Percentiles rank a stretch among this genome's conserved stretches.
Conservation (phyloP, 2,888 invertebrate species). For the Calliphora vomitoria region DNA sequence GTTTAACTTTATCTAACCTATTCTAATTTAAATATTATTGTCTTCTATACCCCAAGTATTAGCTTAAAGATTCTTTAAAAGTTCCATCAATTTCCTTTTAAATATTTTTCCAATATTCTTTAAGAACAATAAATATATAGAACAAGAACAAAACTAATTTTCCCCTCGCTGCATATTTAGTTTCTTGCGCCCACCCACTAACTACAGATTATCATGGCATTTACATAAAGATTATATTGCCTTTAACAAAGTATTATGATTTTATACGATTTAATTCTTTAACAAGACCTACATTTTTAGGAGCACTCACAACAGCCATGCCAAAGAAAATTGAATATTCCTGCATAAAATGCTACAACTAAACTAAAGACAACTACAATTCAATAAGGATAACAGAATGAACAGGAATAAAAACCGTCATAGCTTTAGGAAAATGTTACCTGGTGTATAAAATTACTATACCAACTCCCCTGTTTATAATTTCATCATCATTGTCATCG, state of each 20-base stretch:
- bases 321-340: constrained; percentile 43
- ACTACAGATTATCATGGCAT: constrained; percentile 58
- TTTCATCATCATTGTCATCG: constrained; percentile 83
- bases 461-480: constrained; percentile 83
- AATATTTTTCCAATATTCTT: constrained; percentile 27
- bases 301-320: constrained; percentile 6
- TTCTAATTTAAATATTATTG: no score
- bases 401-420: constrained; percentile 18
- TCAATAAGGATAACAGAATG: constrained; percentile 55
- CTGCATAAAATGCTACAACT: constrained; percentile 3
- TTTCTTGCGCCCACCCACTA: background rate
- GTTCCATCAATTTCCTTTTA: background rate
- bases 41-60: no score
- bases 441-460: constrained; percentile 82
- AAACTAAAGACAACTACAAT: constrained; percentile 65
- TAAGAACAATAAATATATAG: background rate
- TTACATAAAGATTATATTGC: constrained; percentile 61
- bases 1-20: no score
- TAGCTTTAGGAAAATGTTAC: constrained; percentile 76
- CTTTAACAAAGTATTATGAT: constrained; percentile 63
- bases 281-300: constrained; percentile 47
- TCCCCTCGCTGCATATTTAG: background rate
- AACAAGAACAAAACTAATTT: background rate
- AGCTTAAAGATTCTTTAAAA: no score
- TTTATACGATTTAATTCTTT: constrained; percentile 52